A percentile compares a stretch with the other conserved stretches of the same genome.
These are phyloP conservation scores for Fragum sueziense DNA, from an alignment of 2,888 invertebrate species.

Conservation along the genomic window DNA sequence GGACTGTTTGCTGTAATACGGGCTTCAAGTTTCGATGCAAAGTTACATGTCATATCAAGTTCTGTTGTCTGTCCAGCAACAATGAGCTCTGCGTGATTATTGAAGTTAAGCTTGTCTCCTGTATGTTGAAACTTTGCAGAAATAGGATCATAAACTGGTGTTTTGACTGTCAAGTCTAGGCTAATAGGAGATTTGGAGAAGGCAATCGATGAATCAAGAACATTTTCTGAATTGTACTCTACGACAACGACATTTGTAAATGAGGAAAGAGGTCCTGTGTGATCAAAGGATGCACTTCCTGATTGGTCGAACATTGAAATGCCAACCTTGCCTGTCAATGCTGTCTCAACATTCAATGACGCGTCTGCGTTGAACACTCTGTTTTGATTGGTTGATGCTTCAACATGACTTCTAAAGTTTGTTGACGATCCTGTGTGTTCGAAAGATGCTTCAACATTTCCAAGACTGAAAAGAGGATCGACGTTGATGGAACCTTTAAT, in stretches of 20 bases:
- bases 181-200: constrained; percentile 5
- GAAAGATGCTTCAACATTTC: constrained; percentile 11
- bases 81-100: constrained; percentile 44
- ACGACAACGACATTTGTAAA: constrained; percentile 20
- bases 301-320: not conserved
- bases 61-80: constrained; percentile 53
- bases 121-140: constrained; percentile 39
- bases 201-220: constrained; percentile 18
- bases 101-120: constrained; percentile 36
- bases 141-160: constrained; percentile 17
- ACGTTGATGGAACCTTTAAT: constrained; percentile 2
- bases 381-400: constrained; percentile 25
- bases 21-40: constrained; percentile 48
- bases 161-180: not conserved
- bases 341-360: constrained; percentile 32
- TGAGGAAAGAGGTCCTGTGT: constrained; percentile 42
- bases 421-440: constrained; percentile 20
- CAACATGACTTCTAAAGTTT: constrained; percentile 33
- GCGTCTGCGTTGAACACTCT: constrained; percentile 52
- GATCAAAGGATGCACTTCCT: constrained; percentile 32
- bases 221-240: constrained; percentile 16
- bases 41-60: constrained; percentile 54
- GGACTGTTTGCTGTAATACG: constrained; percentile 36
- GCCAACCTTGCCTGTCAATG: constrained; percentile 6
- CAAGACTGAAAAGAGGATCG: not conserved